Evolutionary conservation across 2,113 vertebrate genomes (phyloP).

Genomic region (Salminus brasiliensis): DNA sequence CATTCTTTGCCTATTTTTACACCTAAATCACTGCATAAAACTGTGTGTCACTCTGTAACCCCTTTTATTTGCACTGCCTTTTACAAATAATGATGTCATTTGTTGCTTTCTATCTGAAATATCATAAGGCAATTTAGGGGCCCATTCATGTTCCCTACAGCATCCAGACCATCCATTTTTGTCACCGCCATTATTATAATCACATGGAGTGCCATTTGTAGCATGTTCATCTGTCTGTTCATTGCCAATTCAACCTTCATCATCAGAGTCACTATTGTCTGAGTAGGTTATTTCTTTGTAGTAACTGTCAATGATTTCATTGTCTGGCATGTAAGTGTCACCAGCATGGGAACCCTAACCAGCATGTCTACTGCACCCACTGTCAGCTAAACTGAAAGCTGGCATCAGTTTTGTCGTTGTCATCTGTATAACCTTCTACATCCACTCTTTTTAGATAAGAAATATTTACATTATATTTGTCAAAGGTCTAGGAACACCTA

Average conservation of each 20-base stretch:
- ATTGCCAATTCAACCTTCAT: background rate
- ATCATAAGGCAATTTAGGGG: slow-evolving; percentile 1
- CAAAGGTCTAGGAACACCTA: background rate
- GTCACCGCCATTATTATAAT: background rate
- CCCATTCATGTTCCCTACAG: background rate
- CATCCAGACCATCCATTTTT: slow-evolving; percentile 4
- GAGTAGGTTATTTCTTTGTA: background rate
- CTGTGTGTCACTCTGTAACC: too few relatives aligned
- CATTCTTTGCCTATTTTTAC: too few relatives aligned
- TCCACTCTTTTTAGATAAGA: slow-evolving; percentile 9
- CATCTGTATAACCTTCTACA: background rate
- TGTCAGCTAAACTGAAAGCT: slow-evolving; percentile 5
- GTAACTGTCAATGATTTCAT: background rate
- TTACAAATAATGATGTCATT: too few relatives aligned
- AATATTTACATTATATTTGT: background rate
- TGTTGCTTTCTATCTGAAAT: slow-evolving; percentile 3
- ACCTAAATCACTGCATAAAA: too few relatives aligned
- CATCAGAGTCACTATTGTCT: background rate
- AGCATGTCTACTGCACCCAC: background rate
- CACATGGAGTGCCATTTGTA: background rate
- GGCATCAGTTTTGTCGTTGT: slow-evolving; percentile 11
- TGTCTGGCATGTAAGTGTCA: slow-evolving; percentile 15
- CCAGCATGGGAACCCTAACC: background rate
- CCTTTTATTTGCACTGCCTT: too few relatives aligned
- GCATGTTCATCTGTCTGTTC: slow-evolving; percentile 4